Conservation (phyloP, 2,888 invertebrate genomes). For the Drosophila peninsularis region DNA sequence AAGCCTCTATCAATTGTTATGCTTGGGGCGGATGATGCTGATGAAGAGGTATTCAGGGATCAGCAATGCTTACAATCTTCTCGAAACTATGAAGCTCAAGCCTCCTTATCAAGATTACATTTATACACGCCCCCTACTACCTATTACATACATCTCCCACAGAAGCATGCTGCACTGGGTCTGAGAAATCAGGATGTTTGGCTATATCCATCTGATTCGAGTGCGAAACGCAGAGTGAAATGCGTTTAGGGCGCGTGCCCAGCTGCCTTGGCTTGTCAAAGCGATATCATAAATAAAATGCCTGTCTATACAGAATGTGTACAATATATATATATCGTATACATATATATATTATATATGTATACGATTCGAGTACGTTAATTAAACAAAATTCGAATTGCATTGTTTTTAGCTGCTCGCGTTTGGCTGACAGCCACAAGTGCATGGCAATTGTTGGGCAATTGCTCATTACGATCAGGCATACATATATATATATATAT, state of each 20-base stretch:
- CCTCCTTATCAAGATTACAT: neutral
- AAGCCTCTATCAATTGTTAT: neutral
- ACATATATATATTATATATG: neutral
- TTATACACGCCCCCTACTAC: neutral
- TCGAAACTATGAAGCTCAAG: too few species aligned
- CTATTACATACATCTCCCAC: neutral
- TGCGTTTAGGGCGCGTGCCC: constrained; percentile 66
- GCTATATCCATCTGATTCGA: neutral
- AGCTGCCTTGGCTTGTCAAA: constrained; percentile 77
- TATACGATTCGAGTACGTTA: constrained; percentile 51
- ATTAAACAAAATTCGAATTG: constrained; percentile 70
- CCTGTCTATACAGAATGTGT: constrained; percentile 10
- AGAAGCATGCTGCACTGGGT: neutral
- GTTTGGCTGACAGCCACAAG: constrained; percentile 79
- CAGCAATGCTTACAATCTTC: too few species aligned
- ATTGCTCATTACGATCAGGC: constrained; percentile 42
- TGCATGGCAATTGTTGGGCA: constrained; percentile 63
- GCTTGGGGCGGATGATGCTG: too few species aligned
- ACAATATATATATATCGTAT: neutral
- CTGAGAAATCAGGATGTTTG: neutral
- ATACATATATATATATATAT: neutral
- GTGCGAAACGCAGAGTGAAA: constrained; percentile 35
- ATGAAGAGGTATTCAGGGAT: neutral
- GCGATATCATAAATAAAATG: constrained; percentile 19
- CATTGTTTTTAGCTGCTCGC: constrained; percentile 54